phyloP scores from a whole-genome alignment of 2,888 invertebrate species.

The Rotaria sp. region DNA sequence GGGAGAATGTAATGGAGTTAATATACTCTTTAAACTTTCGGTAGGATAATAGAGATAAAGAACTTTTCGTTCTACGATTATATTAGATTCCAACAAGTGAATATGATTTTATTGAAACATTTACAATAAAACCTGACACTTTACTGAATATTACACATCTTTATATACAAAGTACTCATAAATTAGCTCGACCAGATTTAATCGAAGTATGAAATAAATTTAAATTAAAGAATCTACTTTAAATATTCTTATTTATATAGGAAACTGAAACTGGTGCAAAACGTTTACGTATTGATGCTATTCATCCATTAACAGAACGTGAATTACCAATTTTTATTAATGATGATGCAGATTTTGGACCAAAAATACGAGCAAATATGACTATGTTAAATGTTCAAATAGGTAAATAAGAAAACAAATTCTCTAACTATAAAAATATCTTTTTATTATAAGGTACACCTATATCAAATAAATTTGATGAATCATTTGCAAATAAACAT shows the following conservation, averaged over 20 bases:
- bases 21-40: conserved; percentile 33
- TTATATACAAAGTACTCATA: conserved; percentile 46
- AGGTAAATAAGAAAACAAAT: not conserved
- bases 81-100: not conserved
- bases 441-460: conserved; percentile 5
- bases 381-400: conserved; percentile 20
- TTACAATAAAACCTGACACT: conserved; percentile 46
- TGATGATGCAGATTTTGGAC: conserved; percentile 35
- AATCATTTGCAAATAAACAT: not conserved
- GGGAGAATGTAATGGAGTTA: conserved; percentile 50
- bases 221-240: not conserved
- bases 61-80: not conserved
- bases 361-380: conserved; percentile 31
- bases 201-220: not conserved
- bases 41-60: not conserved
- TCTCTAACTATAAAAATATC: not conserved
- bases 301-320: conserved; percentile 48
- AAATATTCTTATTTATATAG: conserved; percentile 28
- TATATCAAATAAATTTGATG: not conserved
- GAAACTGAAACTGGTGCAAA: conserved; percentile 33
- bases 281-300: conserved; percentile 44
- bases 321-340: conserved; percentile 45
- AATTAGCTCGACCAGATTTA: conserved; percentile 26
- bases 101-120: not conserved
- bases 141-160: conserved; percentile 49